Base-by-base conservation (phyloP, 2,888 invertebrate species). In the Drosophila neutralis region DNA sequence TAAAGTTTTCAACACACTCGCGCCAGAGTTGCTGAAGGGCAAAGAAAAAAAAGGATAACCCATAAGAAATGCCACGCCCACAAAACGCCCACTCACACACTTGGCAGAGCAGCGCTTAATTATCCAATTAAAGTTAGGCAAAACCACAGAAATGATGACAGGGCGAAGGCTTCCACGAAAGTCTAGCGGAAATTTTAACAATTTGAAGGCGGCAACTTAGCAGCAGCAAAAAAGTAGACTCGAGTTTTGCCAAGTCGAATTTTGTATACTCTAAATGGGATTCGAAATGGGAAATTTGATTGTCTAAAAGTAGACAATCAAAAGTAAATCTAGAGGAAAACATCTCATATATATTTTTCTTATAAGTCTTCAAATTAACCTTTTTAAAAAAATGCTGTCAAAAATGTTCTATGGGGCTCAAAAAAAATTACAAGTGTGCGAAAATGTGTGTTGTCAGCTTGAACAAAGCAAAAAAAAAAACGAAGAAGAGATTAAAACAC, bases 91-190 rank as follows among this genome's bases (percentile, higher is more conserved):
- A 33, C 40, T 33, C 24, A 10, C 63, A 31, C 31, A 40, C 5
- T 36, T 29, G 51, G 40, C 18, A 45, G 10, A 48, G 52, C 40
- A 56, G 33, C 59, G 45, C 65, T 79, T 74, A 81, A 77, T 82
- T 86, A 88, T 86, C 76, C 76, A 88, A 89, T 87, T 81, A 89
- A 89, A 85, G 71, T 76, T 82, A 62, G 66, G 54, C 57, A 63
- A 77, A 81, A 72, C 77, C 87, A 73, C 76, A 76, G 68, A 77
- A 73, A 83, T 88, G 71, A 80, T 83, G 68, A 56, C 70, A 40
- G 51, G 56, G 58, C 62, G 56, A 65, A 49, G 64, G 49, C 57
- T 61, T 58, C 67, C 38, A 49, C 45, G 45, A 71, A 63, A 53
- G 64, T 36, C 52, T 35, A 58, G 54, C 29, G 57, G 69, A 66